Conservation (phyloP, 2,888 invertebrate genomes). For the Tiliacea citrago region DNA sequence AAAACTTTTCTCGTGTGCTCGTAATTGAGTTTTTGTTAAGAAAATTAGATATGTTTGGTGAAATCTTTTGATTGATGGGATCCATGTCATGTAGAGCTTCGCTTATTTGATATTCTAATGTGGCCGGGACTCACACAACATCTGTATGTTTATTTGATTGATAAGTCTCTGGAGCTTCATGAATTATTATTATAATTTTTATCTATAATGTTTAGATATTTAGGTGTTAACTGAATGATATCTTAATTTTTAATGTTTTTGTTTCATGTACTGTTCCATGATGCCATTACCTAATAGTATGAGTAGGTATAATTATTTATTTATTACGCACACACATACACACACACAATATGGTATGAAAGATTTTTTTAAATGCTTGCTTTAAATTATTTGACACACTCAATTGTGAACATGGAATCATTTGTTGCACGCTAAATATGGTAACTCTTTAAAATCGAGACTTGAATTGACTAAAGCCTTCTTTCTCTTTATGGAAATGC, state of each 20-base stretch:
- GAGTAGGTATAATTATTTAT: conserved; percentile 83
- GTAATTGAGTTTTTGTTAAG: conserved; percentile 70
- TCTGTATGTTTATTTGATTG: conserved; percentile 50
- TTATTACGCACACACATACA: conserved; percentile 57
- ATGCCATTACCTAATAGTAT: conserved; percentile 84
- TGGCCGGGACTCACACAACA: conserved; percentile 50
- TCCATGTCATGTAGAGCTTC: conserved; percentile 63
- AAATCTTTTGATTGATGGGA: conserved; percentile 65
- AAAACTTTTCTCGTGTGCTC: conserved; percentile 72
- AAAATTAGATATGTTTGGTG: conserved; percentile 67
- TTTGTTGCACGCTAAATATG: conserved; percentile 67
- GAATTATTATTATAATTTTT: conserved; percentile 53
- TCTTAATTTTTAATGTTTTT: conserved; percentile 80
- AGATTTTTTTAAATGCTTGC: conserved; percentile 31
- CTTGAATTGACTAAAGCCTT: conserved; percentile 38
- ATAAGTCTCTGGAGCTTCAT: conserved; percentile 47
- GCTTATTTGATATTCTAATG: conserved; percentile 60
- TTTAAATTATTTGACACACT: conserved; percentile 25
- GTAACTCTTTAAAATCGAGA: conserved; percentile 63
- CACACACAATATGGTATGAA: conserved; percentile 40
- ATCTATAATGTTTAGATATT: conserved; percentile 57
- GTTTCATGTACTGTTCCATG: conserved; percentile 89
- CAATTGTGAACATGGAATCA: conserved; percentile 48
- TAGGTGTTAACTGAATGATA: conserved; percentile 65
- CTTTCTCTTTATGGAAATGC: conserved; percentile 65